Conservation (phyloP, 2,888 invertebrate genomes). For the Pelosia muscerda region DNA sequence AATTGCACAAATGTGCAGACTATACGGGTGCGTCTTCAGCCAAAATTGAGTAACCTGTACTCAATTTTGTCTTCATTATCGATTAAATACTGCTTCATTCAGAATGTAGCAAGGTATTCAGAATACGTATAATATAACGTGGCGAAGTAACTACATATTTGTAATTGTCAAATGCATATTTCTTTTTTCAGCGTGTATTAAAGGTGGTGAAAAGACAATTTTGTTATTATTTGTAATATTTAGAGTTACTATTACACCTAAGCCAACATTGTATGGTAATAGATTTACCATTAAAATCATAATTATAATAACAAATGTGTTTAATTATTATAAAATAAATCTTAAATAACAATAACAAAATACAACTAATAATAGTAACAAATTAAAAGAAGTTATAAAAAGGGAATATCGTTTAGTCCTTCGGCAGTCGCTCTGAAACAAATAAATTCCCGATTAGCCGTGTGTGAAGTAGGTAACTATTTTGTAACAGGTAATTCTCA, state of each 20-base stretch:
- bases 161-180: slow-evolving; percentile 27
- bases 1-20: background rate
- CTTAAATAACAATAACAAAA: slow-evolving; percentile 22
- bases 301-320: slow-evolving; percentile 34
- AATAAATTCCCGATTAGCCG: background rate
- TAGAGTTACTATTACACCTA: slow-evolving; percentile 57
- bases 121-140: background rate
- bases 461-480: background rate
- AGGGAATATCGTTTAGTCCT: slow-evolving; percentile 22
- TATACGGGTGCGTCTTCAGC: background rate
- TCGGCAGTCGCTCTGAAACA: slow-evolving; percentile 35
- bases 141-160: background rate
- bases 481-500: background rate
- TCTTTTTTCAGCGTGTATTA: slow-evolving; percentile 29
- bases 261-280: slow-evolving; percentile 63
- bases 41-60: slow-evolving; percentile 4
- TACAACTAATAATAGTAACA: background rate
- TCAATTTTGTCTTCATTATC: slow-evolving; percentile 3
- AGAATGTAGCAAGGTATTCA: background rate
- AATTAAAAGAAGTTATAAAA: slow-evolving; percentile 7
- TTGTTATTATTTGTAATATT: slow-evolving; percentile 52
- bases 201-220: slow-evolving; percentile 57
- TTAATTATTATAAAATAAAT: slow-evolving; percentile 30
- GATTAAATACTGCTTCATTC: background rate
- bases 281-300: slow-evolving; percentile 65